Evolutionary conservation across 1,140 invertebrate species (phyloP).

Genomic region (Zeugodacus cucurbitae): DNA sequence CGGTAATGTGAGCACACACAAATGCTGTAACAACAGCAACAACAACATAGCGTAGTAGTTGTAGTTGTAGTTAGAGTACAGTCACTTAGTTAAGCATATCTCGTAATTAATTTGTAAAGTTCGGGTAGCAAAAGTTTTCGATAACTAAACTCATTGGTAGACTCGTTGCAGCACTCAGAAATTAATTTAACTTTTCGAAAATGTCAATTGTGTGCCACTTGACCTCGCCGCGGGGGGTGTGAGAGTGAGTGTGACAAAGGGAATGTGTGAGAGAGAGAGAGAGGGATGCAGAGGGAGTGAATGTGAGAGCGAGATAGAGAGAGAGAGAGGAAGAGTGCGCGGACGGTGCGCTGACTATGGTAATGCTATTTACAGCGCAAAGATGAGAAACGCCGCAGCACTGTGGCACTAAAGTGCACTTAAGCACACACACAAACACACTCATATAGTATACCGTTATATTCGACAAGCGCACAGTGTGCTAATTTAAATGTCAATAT

Average conservation of each 20-base stretch:
- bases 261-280: background rate
- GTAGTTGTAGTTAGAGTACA: background rate
- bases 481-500: slow-evolving; percentile 37
- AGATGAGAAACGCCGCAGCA: background rate
- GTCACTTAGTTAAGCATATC: slow-evolving; percentile 34
- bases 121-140: slow-evolving; percentile 18
- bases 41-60: background rate
- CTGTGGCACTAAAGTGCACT: background rate
- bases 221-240: background rate
- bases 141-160: slow-evolving; percentile 9
- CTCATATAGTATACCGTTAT: background rate
- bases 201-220: slow-evolving; percentile 38
- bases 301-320: background rate
- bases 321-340: background rate
- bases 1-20: background rate
- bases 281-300: background rate
- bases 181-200: slow-evolving; percentile 39
- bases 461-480: background rate
- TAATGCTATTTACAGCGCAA: background rate
- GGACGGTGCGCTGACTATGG: background rate
- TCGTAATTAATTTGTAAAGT: slow-evolving; percentile 37
- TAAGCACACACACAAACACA: background rate
- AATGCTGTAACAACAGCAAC: background rate
- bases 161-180: slow-evolving; percentile 26
- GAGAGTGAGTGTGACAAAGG: background rate